Conservation (phyloP, 2,113 vertebrate genomes). For the Circaetus cinerascens region DNA sequence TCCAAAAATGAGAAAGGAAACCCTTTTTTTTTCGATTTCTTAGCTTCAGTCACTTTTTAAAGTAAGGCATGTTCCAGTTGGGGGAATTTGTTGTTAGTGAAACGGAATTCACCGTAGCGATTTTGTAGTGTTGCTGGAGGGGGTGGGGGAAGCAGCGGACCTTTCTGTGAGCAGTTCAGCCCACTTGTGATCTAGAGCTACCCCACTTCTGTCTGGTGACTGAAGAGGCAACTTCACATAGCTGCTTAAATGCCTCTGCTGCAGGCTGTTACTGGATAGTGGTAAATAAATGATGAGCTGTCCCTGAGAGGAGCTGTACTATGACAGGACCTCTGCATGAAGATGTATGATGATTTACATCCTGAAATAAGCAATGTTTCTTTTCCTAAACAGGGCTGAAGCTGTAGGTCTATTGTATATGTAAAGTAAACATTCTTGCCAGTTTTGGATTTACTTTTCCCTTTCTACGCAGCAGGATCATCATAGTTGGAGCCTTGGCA, state of each 20-base stretch:
- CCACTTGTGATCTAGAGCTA: not conserved
- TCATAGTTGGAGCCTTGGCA: not conserved
- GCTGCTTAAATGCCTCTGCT: not conserved
- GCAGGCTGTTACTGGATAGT: not conserved
- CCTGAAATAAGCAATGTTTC: not conserved
- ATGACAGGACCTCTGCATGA: fast-evolving
- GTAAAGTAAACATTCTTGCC: not conserved
- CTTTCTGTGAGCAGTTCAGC: not conserved
- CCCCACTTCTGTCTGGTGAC: not conserved
- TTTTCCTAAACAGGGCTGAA: not conserved
- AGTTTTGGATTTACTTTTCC: not conserved
- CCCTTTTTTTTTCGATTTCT: not conserved
- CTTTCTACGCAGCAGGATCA: not conserved
- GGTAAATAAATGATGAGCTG: not conserved
- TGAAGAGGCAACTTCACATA: not conserved
- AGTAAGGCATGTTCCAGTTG: not conserved
- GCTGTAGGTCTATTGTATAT: not conserved
- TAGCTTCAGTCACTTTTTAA: not conserved
- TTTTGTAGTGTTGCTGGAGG: not conserved
- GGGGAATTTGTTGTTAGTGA: not conserved
- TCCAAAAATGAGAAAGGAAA: not conserved
- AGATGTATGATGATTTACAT: not conserved
- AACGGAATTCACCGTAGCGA: not conserved
- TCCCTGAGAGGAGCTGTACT: not conserved
- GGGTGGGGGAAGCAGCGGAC: not conserved